Percentiles rank a stretch among this genome's conserved stretches.
Conservation (phyloP, 2,113 vertebrate species). For the Ornithorhynchus anatinus region DNA sequence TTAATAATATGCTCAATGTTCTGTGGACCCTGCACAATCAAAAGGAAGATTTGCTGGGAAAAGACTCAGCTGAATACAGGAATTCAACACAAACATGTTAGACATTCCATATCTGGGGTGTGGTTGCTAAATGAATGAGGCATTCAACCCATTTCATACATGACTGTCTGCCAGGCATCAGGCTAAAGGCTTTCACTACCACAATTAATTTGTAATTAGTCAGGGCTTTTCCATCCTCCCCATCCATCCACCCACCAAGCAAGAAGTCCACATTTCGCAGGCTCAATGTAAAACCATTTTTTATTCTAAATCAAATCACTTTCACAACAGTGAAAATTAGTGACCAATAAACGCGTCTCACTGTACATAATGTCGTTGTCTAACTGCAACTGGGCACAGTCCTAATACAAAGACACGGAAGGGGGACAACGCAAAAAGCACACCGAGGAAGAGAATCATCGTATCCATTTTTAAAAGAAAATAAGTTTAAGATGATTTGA, state of each 20-base stretch:
- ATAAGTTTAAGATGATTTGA: background rate
- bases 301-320: slow-evolving; percentile 78
- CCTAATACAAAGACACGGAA: background rate
- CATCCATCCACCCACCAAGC: background rate
- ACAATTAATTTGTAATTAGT: too few relatives aligned
- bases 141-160: background rate
- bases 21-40: too few relatives aligned
- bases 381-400: slow-evolving; percentile 39
- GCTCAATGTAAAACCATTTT: slow-evolving; percentile 73
- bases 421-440: slow-evolving; percentile 42
- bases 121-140: background rate
- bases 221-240: background rate
- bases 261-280: background rate
- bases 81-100: too few relatives aligned
- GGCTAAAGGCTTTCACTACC: background rate
- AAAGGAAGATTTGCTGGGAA: too few relatives aligned
- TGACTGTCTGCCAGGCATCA: background rate
- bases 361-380: slow-evolving; percentile 27
- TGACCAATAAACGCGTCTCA: slow-evolving; percentile 56
- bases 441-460: slow-evolving; percentile 28
- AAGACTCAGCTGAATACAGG: too few relatives aligned
- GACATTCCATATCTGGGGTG: background rate
- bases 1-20: too few relatives aligned
- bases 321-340: slow-evolving; percentile 81
- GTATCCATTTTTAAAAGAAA: background rate